Conservation (phyloP, 2,888 invertebrate species). For the Entomobrya multifasciata region DNA sequence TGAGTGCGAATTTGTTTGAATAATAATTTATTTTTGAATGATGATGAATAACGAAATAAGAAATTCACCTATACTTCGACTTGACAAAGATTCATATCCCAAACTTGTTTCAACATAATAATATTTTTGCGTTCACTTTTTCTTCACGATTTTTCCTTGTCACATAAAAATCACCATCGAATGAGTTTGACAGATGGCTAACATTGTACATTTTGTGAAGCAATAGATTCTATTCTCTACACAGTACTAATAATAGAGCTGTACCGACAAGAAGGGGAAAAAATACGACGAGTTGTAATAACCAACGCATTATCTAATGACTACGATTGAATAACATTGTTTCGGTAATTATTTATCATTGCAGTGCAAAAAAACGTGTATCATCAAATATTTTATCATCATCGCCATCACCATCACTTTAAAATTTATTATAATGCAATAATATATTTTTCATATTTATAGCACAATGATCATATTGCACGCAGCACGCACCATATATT, state of each 20-base stretch:
- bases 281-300: no score
- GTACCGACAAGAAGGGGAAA: no score
- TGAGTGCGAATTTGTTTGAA: constrained; percentile 1
- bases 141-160: constrained; percentile 5
- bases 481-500: background rate
- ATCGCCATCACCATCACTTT: no score
- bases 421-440: background rate
- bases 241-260: no score
- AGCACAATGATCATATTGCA: background rate
- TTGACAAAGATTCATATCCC: no score
- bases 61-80: no score
- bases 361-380: background rate
- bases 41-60: no score
- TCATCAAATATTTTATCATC: background rate
- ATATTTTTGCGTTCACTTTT: background rate
- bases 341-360: constrained; percentile 13
- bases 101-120: background rate
- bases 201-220: no score
- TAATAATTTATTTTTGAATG: background rate
- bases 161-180: no score
- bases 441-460: background rate
- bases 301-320: no score
- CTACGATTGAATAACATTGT: constrained; percentile 18
- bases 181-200: no score
- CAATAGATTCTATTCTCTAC: no score